phyloP scores from a whole-genome alignment of 1,140 invertebrate genomes.

The Lasioglossum albipes region DNA sequence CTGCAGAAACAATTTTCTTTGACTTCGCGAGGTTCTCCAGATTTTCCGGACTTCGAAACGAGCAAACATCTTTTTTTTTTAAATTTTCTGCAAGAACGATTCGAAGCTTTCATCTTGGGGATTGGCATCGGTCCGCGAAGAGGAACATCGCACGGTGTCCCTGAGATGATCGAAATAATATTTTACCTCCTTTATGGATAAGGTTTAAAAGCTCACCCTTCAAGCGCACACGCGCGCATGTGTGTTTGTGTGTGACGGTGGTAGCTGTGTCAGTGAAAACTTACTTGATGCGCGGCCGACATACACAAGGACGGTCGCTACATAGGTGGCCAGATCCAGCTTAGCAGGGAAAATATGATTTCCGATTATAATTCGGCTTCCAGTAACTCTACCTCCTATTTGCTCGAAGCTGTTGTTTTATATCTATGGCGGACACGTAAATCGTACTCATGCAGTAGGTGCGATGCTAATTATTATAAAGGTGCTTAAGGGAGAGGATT shows the following conservation, averaged over 20 bases:
- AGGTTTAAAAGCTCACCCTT: conserved; percentile 28
- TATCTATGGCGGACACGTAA: conserved; percentile 64
- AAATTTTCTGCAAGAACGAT: neutral
- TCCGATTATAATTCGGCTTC: conserved; percentile 72
- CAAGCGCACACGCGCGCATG: conserved; percentile 4
- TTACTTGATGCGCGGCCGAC: conserved; percentile 70
- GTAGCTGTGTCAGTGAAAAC: conserved; percentile 52
- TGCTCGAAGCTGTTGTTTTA: conserved; percentile 65
- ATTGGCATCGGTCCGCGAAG: neutral
- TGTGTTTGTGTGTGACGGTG: conserved; percentile 18
- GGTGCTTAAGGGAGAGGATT: conserved; percentile 50
- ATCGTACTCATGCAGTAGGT: conserved; percentile 63
- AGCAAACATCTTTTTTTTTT: neutral
- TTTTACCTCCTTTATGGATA: conserved; percentile 28
- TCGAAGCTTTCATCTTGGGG: neutral
- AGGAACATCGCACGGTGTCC: neutral
- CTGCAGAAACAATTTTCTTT: too few species aligned
- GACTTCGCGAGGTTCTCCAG: too few species aligned
- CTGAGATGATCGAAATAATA: conserved; percentile 33
- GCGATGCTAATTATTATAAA: conserved; percentile 55
- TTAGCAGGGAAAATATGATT: conserved; percentile 71
- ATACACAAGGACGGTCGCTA: conserved; percentile 68
- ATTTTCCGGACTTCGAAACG: neutral
- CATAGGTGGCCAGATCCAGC: conserved; percentile 71
- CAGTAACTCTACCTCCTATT: conserved; percentile 65